phyloP scores from a whole-genome alignment of 2,888 invertebrate genomes.

The Agonopterix alstromeriana region DNA sequence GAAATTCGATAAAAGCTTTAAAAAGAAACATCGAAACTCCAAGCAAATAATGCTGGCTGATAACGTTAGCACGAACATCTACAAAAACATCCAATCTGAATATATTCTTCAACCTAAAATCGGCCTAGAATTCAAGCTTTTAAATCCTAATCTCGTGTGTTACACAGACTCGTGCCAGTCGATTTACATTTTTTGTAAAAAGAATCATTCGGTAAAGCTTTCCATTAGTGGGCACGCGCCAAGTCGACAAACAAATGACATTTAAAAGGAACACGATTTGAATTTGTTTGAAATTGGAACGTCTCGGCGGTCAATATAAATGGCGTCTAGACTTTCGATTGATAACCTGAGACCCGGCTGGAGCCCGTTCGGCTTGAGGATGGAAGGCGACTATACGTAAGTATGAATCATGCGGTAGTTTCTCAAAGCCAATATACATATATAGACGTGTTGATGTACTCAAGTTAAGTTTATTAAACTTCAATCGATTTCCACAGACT shows the following conservation, averaged over 20 bases:
- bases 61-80: conserved; percentile 49
- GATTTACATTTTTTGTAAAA: conserved; percentile 44
- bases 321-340: conserved; percentile 60
- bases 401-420: too few relatives aligned
- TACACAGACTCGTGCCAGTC: conserved; percentile 39
- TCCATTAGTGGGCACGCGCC: conserved; percentile 73
- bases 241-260: conserved; percentile 66
- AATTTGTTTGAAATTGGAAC: conserved; percentile 62
- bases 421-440: too few relatives aligned
- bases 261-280: conserved; percentile 65
- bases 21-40: conserved; percentile 57
- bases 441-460: too few relatives aligned
- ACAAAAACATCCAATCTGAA: conserved; percentile 26
- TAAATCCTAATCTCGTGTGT: not conserved
- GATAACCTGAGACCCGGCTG: conserved; percentile 27
- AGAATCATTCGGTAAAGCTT: conserved; percentile 54
- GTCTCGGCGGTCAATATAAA: conserved; percentile 50
- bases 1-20: conserved; percentile 54
- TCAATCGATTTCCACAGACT: too few relatives aligned
- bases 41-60: conserved; percentile 60
- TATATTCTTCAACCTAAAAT: conserved; percentile 15
- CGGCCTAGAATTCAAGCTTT: conserved; percentile 16
- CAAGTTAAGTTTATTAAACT: too few relatives aligned
- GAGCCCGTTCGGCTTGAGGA: not conserved
- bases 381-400: too few relatives aligned